phyloP scores from a whole-genome alignment of 2,113 vertebrate genomes.

The Connochaetes taurinus region DNA sequence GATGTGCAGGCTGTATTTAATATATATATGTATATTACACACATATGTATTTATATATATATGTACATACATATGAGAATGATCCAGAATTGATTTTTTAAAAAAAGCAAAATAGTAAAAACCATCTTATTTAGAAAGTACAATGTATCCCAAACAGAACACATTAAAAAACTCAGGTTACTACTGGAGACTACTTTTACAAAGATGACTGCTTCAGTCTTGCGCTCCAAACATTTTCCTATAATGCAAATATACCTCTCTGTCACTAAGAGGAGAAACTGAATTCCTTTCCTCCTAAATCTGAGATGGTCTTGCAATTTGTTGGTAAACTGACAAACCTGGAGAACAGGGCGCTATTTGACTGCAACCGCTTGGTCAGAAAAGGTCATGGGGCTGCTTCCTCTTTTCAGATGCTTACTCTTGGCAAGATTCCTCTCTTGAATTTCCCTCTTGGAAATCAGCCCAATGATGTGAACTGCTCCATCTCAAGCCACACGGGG shows the following conservation, averaged over 20 bases:
- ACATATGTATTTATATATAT: background rate
- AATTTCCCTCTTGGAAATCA: background rate
- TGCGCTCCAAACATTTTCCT: background rate
- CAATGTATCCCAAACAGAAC: background rate
- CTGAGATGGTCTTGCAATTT: background rate
- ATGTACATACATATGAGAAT: background rate
- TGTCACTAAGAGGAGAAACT: background rate
- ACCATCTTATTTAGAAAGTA: background rate
- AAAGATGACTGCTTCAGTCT: background rate
- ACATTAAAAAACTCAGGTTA: background rate
- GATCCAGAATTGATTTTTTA: background rate
- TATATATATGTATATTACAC: background rate
- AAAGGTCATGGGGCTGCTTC: background rate
- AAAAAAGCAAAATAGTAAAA: background rate
- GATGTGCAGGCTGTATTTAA: background rate
- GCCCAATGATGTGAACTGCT: no score
- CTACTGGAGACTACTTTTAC: background rate
- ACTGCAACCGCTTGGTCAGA: background rate
- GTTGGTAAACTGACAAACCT: background rate
- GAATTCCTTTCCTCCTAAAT: background rate
- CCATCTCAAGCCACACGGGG: accelerated
- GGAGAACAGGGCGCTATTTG: background rate
- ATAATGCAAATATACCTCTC: background rate
- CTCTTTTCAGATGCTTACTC: background rate
- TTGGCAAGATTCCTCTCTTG: background rate